A percentile compares a stretch with the other conserved stretches of the same genome.
These are phyloP conservation scores for Plemyria rubiginata DNA, from an alignment of 2,888 invertebrate genomes.

Conservation along the genomic window DNA sequence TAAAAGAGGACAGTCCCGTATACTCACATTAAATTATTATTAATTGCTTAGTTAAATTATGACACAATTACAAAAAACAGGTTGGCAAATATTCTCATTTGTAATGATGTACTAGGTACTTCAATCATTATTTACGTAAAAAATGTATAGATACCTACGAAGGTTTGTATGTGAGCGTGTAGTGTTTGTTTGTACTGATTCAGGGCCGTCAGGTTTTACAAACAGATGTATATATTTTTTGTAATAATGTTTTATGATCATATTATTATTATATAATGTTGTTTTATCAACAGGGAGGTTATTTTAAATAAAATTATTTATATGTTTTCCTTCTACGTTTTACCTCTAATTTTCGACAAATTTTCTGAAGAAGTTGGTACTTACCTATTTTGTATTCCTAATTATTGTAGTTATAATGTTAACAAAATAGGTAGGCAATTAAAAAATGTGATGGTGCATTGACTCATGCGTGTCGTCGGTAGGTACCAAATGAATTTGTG, in stretches of 20 bases:
- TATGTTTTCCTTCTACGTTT: too few relatives aligned
- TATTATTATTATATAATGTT: neutral
- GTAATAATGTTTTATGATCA: neutral
- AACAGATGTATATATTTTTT: constrained; percentile 24
- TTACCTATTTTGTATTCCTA: too few relatives aligned
- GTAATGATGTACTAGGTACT: constrained; percentile 52
- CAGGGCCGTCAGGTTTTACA: constrained; percentile 52
- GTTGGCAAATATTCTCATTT: constrained; percentile 32
- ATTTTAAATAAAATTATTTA: too few relatives aligned
- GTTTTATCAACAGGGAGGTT: neutral
- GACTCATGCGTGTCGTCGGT: too few relatives aligned
- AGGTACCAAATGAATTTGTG: too few relatives aligned
- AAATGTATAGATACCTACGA: constrained; percentile 63
- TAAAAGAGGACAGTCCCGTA: neutral
- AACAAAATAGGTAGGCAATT: too few relatives aligned
- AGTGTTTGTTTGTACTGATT: constrained; percentile 46
- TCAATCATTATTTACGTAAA: constrained; percentile 74
- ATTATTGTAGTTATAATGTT: too few relatives aligned
- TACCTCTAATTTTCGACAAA: too few relatives aligned
- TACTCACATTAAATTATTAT: neutral
- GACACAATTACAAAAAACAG: constrained; percentile 35
- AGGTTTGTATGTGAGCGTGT: constrained; percentile 47
- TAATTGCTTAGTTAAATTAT: constrained; percentile 19
- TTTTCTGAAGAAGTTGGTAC: too few relatives aligned
- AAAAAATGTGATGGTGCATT: too few relatives aligned